A percentile compares a stretch with the other conserved stretches of the same genome.
Conservation (phyloP, 2,797 vertebrate species). For the Alosa sapidissima region DNA sequence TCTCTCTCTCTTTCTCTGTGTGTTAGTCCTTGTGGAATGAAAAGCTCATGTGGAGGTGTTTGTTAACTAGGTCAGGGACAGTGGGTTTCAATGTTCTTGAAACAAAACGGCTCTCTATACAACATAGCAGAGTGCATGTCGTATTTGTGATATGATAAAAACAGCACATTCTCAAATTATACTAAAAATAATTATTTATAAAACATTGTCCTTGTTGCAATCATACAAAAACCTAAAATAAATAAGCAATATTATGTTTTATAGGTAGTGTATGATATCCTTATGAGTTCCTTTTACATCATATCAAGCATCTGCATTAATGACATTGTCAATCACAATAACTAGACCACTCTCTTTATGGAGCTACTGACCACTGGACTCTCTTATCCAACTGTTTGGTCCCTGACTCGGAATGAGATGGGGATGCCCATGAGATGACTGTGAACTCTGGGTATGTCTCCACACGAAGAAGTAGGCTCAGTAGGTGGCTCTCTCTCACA, state of each 20-base stretch:
- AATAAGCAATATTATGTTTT: neutral
- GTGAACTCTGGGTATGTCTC: neutral
- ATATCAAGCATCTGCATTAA: neutral
- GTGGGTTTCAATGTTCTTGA: conserved; percentile 40
- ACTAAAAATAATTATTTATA: neutral
- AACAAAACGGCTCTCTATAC: conserved; percentile 32
- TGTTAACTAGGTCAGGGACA: conserved; percentile 46
- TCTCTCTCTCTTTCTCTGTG: no score
- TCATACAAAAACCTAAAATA: neutral
- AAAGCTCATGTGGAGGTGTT: conserved; percentile 41
- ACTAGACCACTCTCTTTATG: no score
- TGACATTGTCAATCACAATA: neutral
- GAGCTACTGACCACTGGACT: no score
- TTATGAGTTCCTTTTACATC: neutral
- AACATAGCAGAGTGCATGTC: conserved; percentile 20
- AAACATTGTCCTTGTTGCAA: no score
- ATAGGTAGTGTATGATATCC: no score
- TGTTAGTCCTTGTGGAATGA: conserved; percentile 18
- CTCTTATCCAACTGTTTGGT: neutral
- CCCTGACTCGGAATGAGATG: neutral
- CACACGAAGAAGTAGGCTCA: neutral
- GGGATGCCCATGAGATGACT: neutral
- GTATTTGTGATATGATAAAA: conserved; percentile 32
- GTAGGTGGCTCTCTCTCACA: neutral
- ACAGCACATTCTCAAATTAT: conserved; percentile 20